These are phyloP conservation scores for Drosophila prosaltans DNA, from an alignment of 1,140 invertebrate species.

Conservation along the genomic window DNA sequence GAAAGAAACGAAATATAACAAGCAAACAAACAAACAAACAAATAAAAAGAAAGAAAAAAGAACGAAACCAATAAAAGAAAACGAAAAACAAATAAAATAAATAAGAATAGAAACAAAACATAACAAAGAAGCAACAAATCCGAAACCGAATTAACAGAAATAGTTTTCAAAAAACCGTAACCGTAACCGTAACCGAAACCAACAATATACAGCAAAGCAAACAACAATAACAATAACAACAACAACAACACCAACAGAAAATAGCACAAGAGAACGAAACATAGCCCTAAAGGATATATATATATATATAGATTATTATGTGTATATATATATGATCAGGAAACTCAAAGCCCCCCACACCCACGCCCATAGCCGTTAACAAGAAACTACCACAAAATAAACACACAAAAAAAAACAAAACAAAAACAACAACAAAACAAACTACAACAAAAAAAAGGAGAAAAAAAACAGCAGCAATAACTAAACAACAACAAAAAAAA, in stretches of 20 bases:
- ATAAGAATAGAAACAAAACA: slow-evolving; percentile 25
- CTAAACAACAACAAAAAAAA: slow-evolving; percentile 42
- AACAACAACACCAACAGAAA: slow-evolving; percentile 31
- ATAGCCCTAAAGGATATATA: slow-evolving; percentile 20
- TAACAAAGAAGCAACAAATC: slow-evolving; percentile 18
- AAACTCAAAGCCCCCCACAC: slow-evolving; percentile 7
- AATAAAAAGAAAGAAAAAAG: slow-evolving; percentile 23
- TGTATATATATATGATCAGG: neutral
- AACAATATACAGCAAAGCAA: slow-evolving; percentile 22
- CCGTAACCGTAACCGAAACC: slow-evolving; percentile 27
- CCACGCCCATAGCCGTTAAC: slow-evolving; percentile 31
- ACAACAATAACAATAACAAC: slow-evolving; percentile 31
- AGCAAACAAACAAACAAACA: slow-evolving; percentile 18
- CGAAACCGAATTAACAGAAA: slow-evolving; percentile 24
- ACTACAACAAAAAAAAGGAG: slow-evolving; percentile 39
- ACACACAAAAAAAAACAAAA: slow-evolving; percentile 50
- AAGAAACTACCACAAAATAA: slow-evolving; percentile 35
- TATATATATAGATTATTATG: neutral
- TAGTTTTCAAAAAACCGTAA: slow-evolving; percentile 1
- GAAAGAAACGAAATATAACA: slow-evolving; percentile 30
- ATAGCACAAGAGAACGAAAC: slow-evolving; percentile 36
- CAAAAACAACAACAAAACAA: slow-evolving; percentile 39
- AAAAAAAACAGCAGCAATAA: slow-evolving; percentile 30
- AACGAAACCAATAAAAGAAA: slow-evolving; percentile 49
- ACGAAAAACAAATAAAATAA: slow-evolving; percentile 36